Evolutionary conservation across 2,797 vertebrate genomes (phyloP), one percentile per base, ranked within the genome.

Genomic region (Schizopygopsis malacanthus): DNA sequence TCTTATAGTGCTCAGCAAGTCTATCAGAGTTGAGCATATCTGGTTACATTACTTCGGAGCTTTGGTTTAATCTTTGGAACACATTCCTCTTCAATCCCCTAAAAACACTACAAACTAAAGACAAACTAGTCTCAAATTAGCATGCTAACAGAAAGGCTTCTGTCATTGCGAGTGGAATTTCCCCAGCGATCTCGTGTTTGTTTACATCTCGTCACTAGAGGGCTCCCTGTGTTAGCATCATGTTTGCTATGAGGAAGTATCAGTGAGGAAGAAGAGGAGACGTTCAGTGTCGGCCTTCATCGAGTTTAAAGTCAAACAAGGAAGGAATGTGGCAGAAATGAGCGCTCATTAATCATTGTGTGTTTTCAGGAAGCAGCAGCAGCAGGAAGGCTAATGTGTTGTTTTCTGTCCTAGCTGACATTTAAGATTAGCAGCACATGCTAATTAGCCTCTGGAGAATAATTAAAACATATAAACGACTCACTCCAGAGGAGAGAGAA

Each of bases 291-390:
- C 16, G 67, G 54, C 41, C 82, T 79, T 71, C 37, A 56, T 59
- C 81, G 4, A 7, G 61, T 18, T 79, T 81, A 22, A 73, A 81
- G 70, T 52, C 28, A 69, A 81, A 84, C 75, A 13, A 72, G 86
- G 78, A 77, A 81, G 82, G 63, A 69, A 33, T 72, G 39, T 56
- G 61, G 28, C n/a, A 71, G 59, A 83, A 45, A 81, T 9, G 13
- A 50, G 12, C 37, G 75, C 41, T 56, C 28, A 61, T 79, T 63
- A 81, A 69, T 77, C 70, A 76, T 59, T 75, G 86, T 84, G 67
- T 79, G 54, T 81, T 81, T 47, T 71, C 22, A 85, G 65, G 50
- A 88, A 88, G 80, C 75, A 43, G 70, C 39, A 33, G 2, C 7
- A 52, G 47, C 52, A 61, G 70, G 47, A 70, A 71, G 39, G 9